A percentile compares a stretch with the other conserved stretches of the same genome.
These are phyloP conservation scores for Orius insidiosus DNA, from an alignment of 1,140 invertebrate genomes.

Conservation along the genomic window DNA sequence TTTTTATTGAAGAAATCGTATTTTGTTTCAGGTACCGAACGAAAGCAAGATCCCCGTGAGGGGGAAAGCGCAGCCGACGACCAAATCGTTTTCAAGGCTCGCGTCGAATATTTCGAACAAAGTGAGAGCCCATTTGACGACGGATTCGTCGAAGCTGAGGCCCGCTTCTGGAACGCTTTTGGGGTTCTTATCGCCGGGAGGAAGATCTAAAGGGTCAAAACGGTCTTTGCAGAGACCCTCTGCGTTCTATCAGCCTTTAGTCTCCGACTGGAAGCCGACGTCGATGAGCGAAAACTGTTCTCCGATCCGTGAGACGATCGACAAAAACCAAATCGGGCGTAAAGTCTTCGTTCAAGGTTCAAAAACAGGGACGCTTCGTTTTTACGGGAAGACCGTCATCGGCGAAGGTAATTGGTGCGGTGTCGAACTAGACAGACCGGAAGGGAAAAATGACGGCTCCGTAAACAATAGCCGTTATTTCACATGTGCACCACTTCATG, in stretches of 20 bases:
- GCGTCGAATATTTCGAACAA: constrained; percentile 20
- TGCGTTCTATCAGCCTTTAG: constrained; percentile 16
- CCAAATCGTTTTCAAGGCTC: constrained; percentile 18
- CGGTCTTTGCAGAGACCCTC: constrained; percentile 11
- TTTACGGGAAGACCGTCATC: constrained; percentile 36
- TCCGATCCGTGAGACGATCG: constrained; percentile 21
- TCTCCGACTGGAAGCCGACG: constrained; percentile 9
- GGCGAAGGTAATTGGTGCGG: constrained; percentile 43
- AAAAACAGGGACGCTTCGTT: constrained; percentile 34
- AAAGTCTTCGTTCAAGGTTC: constrained; percentile 33
- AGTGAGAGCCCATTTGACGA: constrained; percentile 20
- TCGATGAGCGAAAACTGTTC: constrained; percentile 12
- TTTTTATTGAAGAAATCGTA: constrained; percentile 7
- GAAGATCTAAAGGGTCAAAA: constrained; percentile 9
- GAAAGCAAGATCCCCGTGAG: constrained; percentile 25
- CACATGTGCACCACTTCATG: constrained; percentile 28
- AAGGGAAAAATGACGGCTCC: constrained; percentile 42
- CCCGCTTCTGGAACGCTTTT: constrained; percentile 16
- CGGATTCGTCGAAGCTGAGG: constrained; percentile 15
- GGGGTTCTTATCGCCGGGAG: constrained; percentile 16
- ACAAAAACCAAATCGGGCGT: constrained; percentile 28
- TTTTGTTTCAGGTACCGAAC: constrained; percentile 23
- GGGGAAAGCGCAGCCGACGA: constrained; percentile 13
- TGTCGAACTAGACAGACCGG: constrained; percentile 36
- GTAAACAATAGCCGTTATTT: constrained; percentile 38